phyloP scores from a whole-genome alignment of 2,797 vertebrate genomes.

The Xenops minutus region DNA sequence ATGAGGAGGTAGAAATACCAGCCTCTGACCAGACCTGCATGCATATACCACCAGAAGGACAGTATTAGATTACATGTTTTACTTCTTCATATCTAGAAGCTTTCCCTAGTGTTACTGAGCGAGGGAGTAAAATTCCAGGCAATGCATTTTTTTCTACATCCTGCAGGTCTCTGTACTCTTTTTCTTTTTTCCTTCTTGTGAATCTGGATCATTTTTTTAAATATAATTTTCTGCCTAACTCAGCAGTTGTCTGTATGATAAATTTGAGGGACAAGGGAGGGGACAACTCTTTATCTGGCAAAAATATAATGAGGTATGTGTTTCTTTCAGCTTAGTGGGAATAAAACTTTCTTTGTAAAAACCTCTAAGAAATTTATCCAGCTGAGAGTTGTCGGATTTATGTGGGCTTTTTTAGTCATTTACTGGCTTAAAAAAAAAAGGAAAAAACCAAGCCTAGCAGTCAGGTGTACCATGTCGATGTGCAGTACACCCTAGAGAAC shows the following conservation, averaged over 20 bases:
- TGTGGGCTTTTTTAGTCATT: not conserved
- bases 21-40: not conserved
- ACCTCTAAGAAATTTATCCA: constrained; percentile 13
- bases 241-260: not conserved
- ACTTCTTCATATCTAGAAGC: not conserved
- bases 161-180: not conserved
- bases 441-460: not conserved
- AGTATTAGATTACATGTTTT: not conserved
- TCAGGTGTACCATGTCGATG: not conserved
- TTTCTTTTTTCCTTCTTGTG: not conserved
- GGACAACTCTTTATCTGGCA: not conserved
- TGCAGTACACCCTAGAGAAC: not conserved
- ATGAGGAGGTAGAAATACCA: not conserved
- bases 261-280: not conserved
- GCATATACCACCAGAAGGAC: not conserved
- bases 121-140: not conserved
- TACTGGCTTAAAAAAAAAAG: not conserved
- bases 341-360: constrained; percentile 24
- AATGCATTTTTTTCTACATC: not conserved
- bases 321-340: not conserved
- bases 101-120: not conserved
- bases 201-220: not conserved
- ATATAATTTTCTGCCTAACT: not conserved
- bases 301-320: constrained; percentile 18
- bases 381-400: not conserved